Evolutionary conservation across 2,797 vertebrate species (phyloP), one percentile per base, ranked within the genome.

Genomic region (Jordanella pulchra): DNA sequence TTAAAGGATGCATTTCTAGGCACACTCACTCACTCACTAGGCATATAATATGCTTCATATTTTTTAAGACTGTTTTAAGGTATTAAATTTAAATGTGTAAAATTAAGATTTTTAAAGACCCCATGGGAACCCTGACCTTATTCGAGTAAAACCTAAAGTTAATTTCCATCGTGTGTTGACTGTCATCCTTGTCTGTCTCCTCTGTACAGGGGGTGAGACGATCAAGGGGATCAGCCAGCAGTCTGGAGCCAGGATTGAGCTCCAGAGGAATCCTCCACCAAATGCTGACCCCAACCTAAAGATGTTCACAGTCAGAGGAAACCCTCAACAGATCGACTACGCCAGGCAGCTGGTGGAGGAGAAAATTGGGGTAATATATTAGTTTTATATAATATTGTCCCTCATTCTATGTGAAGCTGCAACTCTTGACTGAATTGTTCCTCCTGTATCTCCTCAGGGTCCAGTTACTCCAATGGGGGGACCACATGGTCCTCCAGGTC

Each of bases 211-310:
- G 83, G 98, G 98, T 71, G 98, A 99, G 94, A 99, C 98, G 45
- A 99, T 99, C 85, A 99, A 99, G 86, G 97, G 96, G 81, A 99
- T 99, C 93, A 99, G 98, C 83, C 98, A 99, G 54, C 97, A 99
- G 84, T 99, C 98, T 11, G 98, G 98, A 82, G 98, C 98, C 85
- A 95, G 97, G 87, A 98, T 99, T 85, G 97, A 99, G 84, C 95
- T 99, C 39, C 98, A 99, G 71, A 96, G 98, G 91, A 99, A 99
- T 80, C 97, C 97, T 82, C 98, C 98, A 21, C 98, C 98, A 78
- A 99, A 99, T 28, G 95, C 98, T 0, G 98, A 99, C 86, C 98
- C 98, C 60, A 99, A 97, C 86, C 96, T 99, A 89, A 99, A 99
- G 84, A 96, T 99, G 93, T 99, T 99, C 90, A 99, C 97, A 28